phyloP scores from a whole-genome alignment of 1,140 invertebrate species.

The Papilio machaon region DNA sequence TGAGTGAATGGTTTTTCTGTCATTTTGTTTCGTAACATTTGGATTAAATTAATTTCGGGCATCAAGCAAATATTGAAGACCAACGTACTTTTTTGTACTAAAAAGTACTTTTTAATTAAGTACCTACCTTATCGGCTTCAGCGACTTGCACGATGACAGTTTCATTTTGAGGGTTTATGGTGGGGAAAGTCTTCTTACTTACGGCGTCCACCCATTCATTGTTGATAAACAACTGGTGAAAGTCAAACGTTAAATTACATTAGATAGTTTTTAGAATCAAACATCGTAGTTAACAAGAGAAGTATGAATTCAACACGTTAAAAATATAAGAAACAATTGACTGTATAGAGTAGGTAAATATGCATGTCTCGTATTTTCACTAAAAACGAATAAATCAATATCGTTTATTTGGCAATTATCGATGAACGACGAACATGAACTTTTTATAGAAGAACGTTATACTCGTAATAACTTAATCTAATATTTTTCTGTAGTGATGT shows the following conservation, averaged over 20 bases:
- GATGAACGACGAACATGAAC: not conserved
- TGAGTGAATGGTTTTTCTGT: too few relatives aligned
- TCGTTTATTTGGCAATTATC: not conserved
- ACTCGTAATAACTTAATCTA: not conserved
- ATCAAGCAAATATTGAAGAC: too few relatives aligned
- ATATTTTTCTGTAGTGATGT: not conserved
- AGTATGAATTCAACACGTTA: too few relatives aligned
- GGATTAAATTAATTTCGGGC: too few relatives aligned
- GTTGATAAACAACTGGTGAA: conserved; percentile 92
- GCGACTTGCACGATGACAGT: conserved; percentile 89
- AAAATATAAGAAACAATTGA: too few relatives aligned
- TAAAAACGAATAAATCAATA: not conserved
- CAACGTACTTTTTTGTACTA: too few relatives aligned
- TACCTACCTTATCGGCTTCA: conserved; percentile 88
- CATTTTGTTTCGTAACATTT: too few relatives aligned
- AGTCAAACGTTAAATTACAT: not conserved
- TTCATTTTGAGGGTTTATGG: conserved; percentile 90
- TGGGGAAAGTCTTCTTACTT: conserved; percentile 86
- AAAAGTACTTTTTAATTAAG: not conserved
- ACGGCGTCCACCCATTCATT: conserved; percentile 94
- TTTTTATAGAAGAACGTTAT: not conserved
- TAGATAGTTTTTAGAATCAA: too few relatives aligned
- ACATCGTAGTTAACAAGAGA: too few relatives aligned
- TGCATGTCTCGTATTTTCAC: not conserved
- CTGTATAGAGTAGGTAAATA: too few relatives aligned